Conservation (phyloP, 2,888 invertebrate species). For the Papilio demoleus region DNA sequence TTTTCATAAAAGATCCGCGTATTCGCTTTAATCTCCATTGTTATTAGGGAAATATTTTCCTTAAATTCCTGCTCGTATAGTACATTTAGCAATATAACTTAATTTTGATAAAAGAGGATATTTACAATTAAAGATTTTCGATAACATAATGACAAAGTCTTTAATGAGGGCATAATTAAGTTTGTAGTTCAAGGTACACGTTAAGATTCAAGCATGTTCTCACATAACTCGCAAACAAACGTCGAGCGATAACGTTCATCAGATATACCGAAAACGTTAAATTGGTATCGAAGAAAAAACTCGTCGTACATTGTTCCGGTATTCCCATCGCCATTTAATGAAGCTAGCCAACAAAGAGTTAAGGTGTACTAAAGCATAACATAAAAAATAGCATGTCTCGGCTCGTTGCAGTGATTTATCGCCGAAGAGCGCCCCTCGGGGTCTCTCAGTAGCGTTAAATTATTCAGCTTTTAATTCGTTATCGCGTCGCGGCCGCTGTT, state of each 20-base stretch:
- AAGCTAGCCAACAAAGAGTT: slow-evolving; percentile 72
- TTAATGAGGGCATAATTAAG: slow-evolving; percentile 47
- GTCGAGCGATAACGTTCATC: slow-evolving; percentile 59
- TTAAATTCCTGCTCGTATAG: neutral
- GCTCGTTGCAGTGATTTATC: slow-evolving; percentile 77
- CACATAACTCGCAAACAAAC: slow-evolving; percentile 70
- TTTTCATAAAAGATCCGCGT: too few species aligned
- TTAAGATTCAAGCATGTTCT: slow-evolving; percentile 56
- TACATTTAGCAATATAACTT: neutral
- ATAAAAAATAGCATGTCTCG: slow-evolving; percentile 73
- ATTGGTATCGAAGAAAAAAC: slow-evolving; percentile 69
- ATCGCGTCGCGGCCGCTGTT: slow-evolving; percentile 73
- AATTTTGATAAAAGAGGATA: neutral
- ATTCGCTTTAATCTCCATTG: too few species aligned
- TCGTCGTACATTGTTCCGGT: slow-evolving; percentile 66
- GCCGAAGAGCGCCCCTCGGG: slow-evolving; percentile 62
- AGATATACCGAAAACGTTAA: slow-evolving; percentile 71
- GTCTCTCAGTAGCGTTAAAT: slow-evolving; percentile 73
- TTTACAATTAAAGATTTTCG: slow-evolving; percentile 1
- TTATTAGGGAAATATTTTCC: too few species aligned
- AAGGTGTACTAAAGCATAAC: slow-evolving; percentile 77
- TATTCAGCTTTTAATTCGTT: slow-evolving; percentile 82
- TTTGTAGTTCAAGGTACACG: slow-evolving; percentile 42
- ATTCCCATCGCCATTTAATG: slow-evolving; percentile 69
- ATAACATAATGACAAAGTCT: slow-evolving; percentile 6